Conservation (phyloP, 1,140 invertebrate species). For the Formica exsecta region DNA sequence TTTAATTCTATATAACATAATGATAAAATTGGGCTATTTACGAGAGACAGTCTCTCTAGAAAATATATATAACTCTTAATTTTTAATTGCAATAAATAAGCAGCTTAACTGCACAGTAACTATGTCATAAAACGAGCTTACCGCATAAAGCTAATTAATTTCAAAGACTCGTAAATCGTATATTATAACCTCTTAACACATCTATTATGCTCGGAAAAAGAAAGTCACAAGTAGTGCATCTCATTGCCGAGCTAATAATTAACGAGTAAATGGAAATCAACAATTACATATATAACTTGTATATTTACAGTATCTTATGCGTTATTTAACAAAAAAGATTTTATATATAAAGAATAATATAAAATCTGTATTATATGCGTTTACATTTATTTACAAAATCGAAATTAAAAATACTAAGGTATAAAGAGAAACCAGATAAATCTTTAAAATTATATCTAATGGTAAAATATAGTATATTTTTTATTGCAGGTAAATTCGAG, state of each 20-base stretch:
- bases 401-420: not conserved
- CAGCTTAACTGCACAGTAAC: constrained; percentile 15
- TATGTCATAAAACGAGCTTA: constrained; percentile 21
- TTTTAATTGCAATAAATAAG: constrained; percentile 29
- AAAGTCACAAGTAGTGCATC: not conserved
- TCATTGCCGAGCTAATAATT: constrained; percentile 16
- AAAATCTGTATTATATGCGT: not conserved
- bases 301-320: not conserved
- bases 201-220: not conserved
- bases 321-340: not conserved
- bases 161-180: constrained; percentile 38
- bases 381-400: not conserved
- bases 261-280: constrained; percentile 11
- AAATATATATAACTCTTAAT: constrained; percentile 38
- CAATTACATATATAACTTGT: constrained; percentile 1
- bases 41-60: not conserved
- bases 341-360: not conserved
- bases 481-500: constrained; percentile 82
- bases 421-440: not conserved
- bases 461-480: constrained; percentile 12
- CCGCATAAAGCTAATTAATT: constrained; percentile 47
- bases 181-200: constrained; percentile 4
- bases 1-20: not conserved
- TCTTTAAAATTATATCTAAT: not conserved
- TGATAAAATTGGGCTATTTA: constrained; percentile 2